These are phyloP conservation scores for Mythimna impura DNA, from an alignment of 2,888 invertebrate species.

Conservation along the genomic window DNA sequence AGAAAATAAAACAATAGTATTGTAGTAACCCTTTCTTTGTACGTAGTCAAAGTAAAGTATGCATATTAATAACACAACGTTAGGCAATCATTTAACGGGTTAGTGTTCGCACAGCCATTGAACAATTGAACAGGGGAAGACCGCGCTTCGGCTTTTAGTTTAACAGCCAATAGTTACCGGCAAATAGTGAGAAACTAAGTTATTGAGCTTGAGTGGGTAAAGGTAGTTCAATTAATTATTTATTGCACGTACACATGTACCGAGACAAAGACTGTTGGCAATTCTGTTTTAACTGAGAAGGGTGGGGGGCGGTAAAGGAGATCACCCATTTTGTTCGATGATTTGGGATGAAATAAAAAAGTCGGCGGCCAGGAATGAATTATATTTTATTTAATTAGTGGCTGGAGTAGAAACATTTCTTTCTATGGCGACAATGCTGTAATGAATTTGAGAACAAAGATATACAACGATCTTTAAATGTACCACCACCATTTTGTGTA, in stretches of 20 bases:
- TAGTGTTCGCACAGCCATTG: constrained; percentile 36
- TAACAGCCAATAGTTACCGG: constrained; percentile 21
- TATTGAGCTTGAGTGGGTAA: neutral
- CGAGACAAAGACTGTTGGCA: neutral
- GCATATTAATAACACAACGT: constrained; percentile 52
- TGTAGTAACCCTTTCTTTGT: neutral
- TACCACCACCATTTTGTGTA: too few relatives aligned
- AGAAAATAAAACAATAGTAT: constrained; percentile 11
- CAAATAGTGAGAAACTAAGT: constrained; percentile 6
- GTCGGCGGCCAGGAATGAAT: too few relatives aligned
- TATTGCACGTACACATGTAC: neutral
- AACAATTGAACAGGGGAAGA: constrained; percentile 34
- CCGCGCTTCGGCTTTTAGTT: constrained; percentile 5
- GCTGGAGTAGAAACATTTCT: too few relatives aligned
- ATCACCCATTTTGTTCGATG: too few relatives aligned
- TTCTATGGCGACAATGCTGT: too few relatives aligned
- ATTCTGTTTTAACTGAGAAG: neutral
- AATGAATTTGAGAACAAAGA: too few relatives aligned
- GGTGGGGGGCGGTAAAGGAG: too few relatives aligned
- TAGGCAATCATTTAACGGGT: constrained; percentile 32
- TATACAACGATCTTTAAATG: too few relatives aligned
- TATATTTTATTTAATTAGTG: too few relatives aligned
- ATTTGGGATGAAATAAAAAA: too few relatives aligned
- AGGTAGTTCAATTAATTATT: constrained; percentile 12
- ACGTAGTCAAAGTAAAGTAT: constrained; percentile 30